These are phyloP conservation scores for Atopsyche davidsoni DNA, from an alignment of 1,140 invertebrate genomes.

Conservation along the genomic window DNA sequence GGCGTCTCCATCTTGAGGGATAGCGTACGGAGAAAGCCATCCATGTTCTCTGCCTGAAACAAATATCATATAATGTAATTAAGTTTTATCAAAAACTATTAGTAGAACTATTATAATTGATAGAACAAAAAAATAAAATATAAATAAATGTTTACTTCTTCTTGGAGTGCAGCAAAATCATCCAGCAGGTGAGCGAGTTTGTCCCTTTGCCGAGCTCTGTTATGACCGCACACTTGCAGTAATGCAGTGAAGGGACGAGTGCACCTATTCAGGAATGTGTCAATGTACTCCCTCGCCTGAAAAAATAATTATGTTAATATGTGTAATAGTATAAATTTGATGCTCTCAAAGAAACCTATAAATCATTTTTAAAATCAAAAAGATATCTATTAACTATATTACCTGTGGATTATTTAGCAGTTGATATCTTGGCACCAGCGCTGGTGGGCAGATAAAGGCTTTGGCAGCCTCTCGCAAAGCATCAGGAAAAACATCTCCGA, in stretches of 20 bases:
- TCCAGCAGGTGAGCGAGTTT: slow-evolving; percentile 87
- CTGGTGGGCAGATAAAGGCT: slow-evolving; percentile 83
- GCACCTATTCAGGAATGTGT: slow-evolving; percentile 82
- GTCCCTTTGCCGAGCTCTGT: slow-evolving; percentile 88
- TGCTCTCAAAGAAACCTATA: no score
- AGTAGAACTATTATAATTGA: not conserved
- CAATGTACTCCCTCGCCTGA: slow-evolving; percentile 77
- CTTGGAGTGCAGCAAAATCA: slow-evolving; percentile 80
- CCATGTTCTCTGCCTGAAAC: slow-evolving; percentile 81
- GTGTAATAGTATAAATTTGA: no score
- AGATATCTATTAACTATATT: no score
- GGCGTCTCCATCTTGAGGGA: slow-evolving; percentile 62
- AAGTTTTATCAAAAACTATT: not conserved
- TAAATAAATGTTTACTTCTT: slow-evolving; percentile 62
- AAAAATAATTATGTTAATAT: no score
- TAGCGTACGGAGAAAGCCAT: slow-evolving; percentile 72
- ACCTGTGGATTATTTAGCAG: slow-evolving; percentile 58
- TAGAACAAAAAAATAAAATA: not conserved
- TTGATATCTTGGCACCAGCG: slow-evolving; percentile 63
- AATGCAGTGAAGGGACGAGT: slow-evolving; percentile 81
- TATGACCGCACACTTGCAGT: slow-evolving; percentile 90
- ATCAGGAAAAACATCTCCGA: slow-evolving; percentile 17
- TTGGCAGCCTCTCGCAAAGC: slow-evolving; percentile 73
- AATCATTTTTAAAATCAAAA: no score
- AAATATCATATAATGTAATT: slow-evolving; percentile 20